Conservation (phyloP, 2,113 vertebrate species). For the Esox niger region DNA sequence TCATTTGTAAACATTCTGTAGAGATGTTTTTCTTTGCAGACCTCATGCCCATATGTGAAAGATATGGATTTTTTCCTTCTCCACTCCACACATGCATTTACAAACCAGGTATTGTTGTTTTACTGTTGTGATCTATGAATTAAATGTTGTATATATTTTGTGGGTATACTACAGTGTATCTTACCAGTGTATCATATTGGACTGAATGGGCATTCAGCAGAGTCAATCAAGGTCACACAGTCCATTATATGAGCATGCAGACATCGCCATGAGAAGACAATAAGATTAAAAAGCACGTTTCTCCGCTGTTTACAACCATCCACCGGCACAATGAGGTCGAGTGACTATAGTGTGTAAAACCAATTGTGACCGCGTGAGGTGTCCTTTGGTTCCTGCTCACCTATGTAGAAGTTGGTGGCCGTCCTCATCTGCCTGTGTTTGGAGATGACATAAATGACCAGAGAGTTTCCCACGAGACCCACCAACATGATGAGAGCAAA, state of each 20-base stretch:
- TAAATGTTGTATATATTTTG: too few species aligned
- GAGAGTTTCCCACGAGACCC: conserved; percentile 78
- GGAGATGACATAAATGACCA: conserved; percentile 80
- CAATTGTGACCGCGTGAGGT: not conserved
- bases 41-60: too few species aligned
- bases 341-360: not conserved
- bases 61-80: not conserved
- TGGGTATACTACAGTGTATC: too few species aligned
- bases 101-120: not conserved
- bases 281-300: not conserved
- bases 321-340: not conserved
- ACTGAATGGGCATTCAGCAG: too few species aligned
- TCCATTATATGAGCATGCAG: too few species aligned
- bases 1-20: not conserved
- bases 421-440: conserved; percentile 84
- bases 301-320: not conserved
- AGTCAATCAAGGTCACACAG: too few species aligned
- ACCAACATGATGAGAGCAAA: conserved; percentile 82
- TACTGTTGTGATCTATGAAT: not conserved
- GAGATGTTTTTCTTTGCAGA: too few species aligned
- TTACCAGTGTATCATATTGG: too few species aligned
- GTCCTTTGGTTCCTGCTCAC: conserved; percentile 60
- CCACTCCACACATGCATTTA: not conserved
- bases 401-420: conserved; percentile 83
- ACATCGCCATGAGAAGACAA: too few species aligned